Evolutionary conservation across 2,888 invertebrate genomes (phyloP), one percentile per base, ranked within the genome.

Genomic region (Maniola hyperantus): DNA sequence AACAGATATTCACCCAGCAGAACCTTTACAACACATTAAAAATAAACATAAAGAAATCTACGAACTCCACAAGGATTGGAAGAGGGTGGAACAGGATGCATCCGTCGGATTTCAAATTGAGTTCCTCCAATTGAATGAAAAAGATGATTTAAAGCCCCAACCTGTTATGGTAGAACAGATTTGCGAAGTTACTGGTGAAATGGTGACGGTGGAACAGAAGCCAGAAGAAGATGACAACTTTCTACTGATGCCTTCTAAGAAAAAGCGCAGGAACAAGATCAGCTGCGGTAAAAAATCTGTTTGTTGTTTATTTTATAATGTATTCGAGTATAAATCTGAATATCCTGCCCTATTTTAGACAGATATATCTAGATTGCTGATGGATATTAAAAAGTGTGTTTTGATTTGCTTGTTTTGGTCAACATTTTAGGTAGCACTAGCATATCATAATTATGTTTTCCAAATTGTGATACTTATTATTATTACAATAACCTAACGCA

Each of bases 71-170:
- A 90, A 88, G 69, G 84, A 84, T n/a, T 86, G 84, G 67, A 81
- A 85, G 0, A 57, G 7, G 13, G 55, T 15, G 15, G 39, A 57
- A 11, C 57, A 57, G 42, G 86, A 89, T 26, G 81, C 84, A 6
- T 80, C 82, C 0, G 84, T 89, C 0, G 89, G 91, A 2, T 92
- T 88, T 69, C 88, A 85, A 54, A 90, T 92, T 39, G 91, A 91
- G 71, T 91, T 91, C 69, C 77, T 91, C 6, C 83, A 89, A 66
- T 75, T 89, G 18, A 87, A 86, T 72, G 79, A 83, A 64, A 70
- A 86, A 69, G 88, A 88, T 71, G 85, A 84, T 36, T 68, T 73
- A 0, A 85, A 85, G 69, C 67, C 71, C 0, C 77, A 86, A 53
- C 82, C 88, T 0, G 78, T 89, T 1, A 80, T 85, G 33, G 71